Base-by-base conservation (phyloP, 2,888 invertebrate genomes). In the Eilema griseolum region DNA sequence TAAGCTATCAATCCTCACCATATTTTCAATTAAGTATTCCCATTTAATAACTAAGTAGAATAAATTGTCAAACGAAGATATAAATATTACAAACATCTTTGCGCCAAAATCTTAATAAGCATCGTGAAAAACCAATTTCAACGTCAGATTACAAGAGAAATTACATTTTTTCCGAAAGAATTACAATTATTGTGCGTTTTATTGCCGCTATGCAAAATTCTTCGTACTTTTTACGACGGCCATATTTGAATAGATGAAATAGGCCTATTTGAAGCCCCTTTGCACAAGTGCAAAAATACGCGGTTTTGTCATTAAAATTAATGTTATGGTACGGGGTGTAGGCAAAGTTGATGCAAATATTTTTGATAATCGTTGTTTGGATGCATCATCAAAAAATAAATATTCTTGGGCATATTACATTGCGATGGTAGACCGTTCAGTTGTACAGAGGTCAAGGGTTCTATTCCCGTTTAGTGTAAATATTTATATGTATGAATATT, bases 261-360 rank as follows among this genome's bases (percentile, higher is more conserved):
- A 86, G 88, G 88, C 85, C 80, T 85, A 83, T 80, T 79, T 88
- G 83, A 83, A 83, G 81, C 80, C 81, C 86, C 88, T 83, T 84
- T 83, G 81, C 83, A 81, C 84, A 87, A 88, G 88, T 90, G 90
- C 77, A 87, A 86, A 85, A 88, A 89, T 87, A 86, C 82, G 78
- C 75, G 86, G 90, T 88, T 90, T 90, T 89, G 88, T 90, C 93
- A 90, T 94, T 93, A 93, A 93, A 94, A 93, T 93, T 94, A 94
- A 94, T 94, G 93, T 90, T 81, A 91, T 87, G 89, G 84, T 90
- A 87, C 84, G 80, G 83, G 81, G 80, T 80, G 80, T 61, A 77
- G 78, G 80, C 56, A 23, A 62, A 69, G 71, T 71, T 69, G 59
- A 71, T 66, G 72, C 31, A 33, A 31, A 57, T 46, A 46, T 46